Evolutionary conservation across 1,140 invertebrate genomes (phyloP), one percentile per base, ranked within the genome.

Genomic region (Trialeurodes vaporariorum): DNA sequence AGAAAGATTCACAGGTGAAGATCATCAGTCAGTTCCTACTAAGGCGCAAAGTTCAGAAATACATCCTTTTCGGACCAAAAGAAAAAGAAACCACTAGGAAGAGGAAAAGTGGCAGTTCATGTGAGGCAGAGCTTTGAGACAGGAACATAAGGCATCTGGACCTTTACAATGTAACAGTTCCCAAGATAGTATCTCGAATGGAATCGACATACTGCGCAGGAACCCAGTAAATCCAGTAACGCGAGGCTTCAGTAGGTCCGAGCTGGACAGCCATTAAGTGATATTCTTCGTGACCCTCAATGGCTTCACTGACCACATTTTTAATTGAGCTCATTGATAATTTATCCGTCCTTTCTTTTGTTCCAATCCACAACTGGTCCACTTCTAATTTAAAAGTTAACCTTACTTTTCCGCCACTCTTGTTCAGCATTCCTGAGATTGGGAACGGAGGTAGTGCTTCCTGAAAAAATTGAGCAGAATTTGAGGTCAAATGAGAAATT

Each of bases 161-260:
- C n/a, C n/a, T n/a, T n/a, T 49, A 49, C 34, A 49, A 17, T 9
- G 34, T 9, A 17, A 49, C 34, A 49, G 34, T 49, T n/a, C 92
- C 92, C 49, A 95, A 83, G 70, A 95, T 86, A 64, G 91, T 88
- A 75, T 94, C 92, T 82, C 94, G 95, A 73, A 96, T 94, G 66
- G 93, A 91, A 74, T 92, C 89, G 67, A 94, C 85, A 78, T 94
- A 96, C 76, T 92, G 89, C 26, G 92, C 91, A 60, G 94, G 94
- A 59, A 96, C 92, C 93, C 93, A 96, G 79, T 96, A 96, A 63
- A 96, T 86, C 91, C 92, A 96, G 80, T 94, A 94, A 70, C 89
- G 80, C 27, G 91, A 93, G 13, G 91, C 90, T 80, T 94, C 92
- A 11, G 92, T 94, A 17, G 92, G 86, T 25, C 92, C 92, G 70